Percentiles rank a stretch among this genome's conserved stretches.
These are phyloP conservation scores for Rhingia campestris DNA, from an alignment of 2,888 invertebrate species.

Conservation along the genomic window DNA sequence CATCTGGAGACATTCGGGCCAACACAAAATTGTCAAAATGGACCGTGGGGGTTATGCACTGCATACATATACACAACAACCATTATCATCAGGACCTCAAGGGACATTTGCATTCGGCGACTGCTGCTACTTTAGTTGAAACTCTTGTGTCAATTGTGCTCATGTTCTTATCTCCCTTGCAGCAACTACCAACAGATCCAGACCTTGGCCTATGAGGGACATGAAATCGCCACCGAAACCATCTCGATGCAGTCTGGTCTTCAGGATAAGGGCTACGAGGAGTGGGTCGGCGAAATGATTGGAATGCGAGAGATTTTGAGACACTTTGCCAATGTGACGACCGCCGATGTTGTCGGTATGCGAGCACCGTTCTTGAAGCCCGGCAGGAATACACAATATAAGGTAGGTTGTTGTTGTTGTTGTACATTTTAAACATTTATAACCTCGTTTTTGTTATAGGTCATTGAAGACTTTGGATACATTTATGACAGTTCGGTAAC, in stretches of 20 bases:
- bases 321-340: constrained; percentile 91
- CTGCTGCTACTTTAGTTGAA: constrained; percentile 26
- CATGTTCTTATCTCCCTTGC: constrained; percentile 81
- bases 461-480: constrained; percentile 95
- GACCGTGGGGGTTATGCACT: constrained; percentile 53
- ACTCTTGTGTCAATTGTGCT: constrained; percentile 67
- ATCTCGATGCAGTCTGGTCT: constrained; percentile 90
- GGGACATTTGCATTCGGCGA: constrained; percentile 39
- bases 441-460: constrained; percentile 83
- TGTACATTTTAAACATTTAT: background rate
- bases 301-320: constrained; percentile 94
- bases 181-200: constrained; percentile 97
- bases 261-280: constrained; percentile 94
- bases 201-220: constrained; percentile 92
- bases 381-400: constrained; percentile 95
- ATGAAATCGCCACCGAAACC: constrained; percentile 89
- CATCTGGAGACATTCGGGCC: constrained; percentile 65
- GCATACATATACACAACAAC: constrained; percentile 5
- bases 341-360: constrained; percentile 92
- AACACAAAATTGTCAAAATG: constrained; percentile 49
- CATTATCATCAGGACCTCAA: constrained; percentile 57
- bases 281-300: constrained; percentile 97
- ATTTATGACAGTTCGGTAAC: constrained; percentile 96
- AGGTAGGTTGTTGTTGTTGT: constrained; percentile 84
- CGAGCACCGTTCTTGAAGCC: constrained; percentile 95